Evolutionary conservation across 2,113 vertebrate genomes (phyloP), one percentile per base, ranked within the genome.

Genomic region (Menura novaehollandiae): DNA sequence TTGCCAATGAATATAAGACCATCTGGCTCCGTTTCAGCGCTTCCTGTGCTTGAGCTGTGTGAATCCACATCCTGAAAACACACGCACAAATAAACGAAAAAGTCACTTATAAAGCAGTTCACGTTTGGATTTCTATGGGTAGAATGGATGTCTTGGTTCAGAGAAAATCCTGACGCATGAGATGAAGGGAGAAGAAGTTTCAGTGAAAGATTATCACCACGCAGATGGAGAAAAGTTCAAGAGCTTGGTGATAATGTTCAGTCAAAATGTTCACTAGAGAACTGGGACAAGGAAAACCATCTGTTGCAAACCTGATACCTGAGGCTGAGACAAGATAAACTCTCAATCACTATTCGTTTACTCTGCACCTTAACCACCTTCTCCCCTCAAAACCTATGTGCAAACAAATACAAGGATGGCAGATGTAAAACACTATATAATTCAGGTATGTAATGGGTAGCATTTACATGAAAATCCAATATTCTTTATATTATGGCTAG

Each of bases 1-100:
- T 95, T 98, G 67, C 99, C 99, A 52, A 99, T 97, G 78, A 97
- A 97, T 63, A 97, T 89, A 13, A 96, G 58, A 33, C 97, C 80
- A 58, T 96, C 95, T 66, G 77, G 62, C 14, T 90, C n/a, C 4
- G 5, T 62, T 60, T 75, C 83, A 74, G 47, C 87, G 46, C 86
- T 30, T 80, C 27, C 78, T 83, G 93, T 59, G 32, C 69, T 63
- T 39, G 96, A 77, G 41, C 19, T 84, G 28, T 26, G 33, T 59
- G 52, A 92, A 83, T 95, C 93, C 88, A 82, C 97, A 74, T 96
- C 95, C 97, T 97, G 39, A 32, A 73, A 94, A 91, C 6, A 23
- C 26, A 62, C 0, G 1, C 13, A 53, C 7, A 55, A 69, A 62
- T 15, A 60, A 56, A 77, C 51, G 10, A 5, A 76, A 62, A 92